A percentile compares a stretch with the other conserved stretches of the same genome.
Conservation (phyloP, 2,113 vertebrate species). For the Microcebus tavaratra region DNA sequence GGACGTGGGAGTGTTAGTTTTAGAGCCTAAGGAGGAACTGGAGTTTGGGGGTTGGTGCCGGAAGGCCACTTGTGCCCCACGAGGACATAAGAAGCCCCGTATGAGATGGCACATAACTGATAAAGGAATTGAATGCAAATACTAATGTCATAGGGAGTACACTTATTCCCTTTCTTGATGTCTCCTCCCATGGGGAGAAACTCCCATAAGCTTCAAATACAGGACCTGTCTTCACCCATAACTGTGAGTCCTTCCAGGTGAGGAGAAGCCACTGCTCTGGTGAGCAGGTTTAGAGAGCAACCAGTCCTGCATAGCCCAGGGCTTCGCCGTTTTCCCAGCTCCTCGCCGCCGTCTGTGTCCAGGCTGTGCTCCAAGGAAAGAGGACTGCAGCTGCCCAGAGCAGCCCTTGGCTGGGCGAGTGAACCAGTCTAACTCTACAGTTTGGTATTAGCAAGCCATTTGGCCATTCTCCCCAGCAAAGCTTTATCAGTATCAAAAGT, state of each 20-base stretch:
- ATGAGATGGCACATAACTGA: not conserved
- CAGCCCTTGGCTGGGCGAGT: not conserved
- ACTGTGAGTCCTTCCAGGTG: fast-evolving
- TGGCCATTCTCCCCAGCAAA: not conserved
- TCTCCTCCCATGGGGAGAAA: not conserved
- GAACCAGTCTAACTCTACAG: not conserved
- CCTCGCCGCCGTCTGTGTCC: not conserved
- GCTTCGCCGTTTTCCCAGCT: not conserved
- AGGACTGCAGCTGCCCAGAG: not conserved
- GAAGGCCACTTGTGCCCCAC: not conserved
- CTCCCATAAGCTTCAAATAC: not conserved
- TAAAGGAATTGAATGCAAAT: not conserved
- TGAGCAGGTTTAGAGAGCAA: not conserved
- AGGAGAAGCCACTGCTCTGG: not conserved
- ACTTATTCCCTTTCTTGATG: not conserved
- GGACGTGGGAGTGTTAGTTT: not conserved
- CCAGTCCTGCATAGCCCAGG: not conserved
- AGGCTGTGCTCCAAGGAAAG: not conserved
- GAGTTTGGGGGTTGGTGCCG: not conserved
- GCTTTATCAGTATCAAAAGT: not conserved
- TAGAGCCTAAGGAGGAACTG: not conserved
- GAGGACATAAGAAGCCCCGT: not conserved
- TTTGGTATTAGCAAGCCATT: not conserved
- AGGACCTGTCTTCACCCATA: not conserved
- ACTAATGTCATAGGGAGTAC: not conserved